Evolutionary conservation across 1,140 invertebrate genomes (phyloP), one percentile per base, ranked within the genome.

Genomic region (Pseudomyrmex gracilis): DNA sequence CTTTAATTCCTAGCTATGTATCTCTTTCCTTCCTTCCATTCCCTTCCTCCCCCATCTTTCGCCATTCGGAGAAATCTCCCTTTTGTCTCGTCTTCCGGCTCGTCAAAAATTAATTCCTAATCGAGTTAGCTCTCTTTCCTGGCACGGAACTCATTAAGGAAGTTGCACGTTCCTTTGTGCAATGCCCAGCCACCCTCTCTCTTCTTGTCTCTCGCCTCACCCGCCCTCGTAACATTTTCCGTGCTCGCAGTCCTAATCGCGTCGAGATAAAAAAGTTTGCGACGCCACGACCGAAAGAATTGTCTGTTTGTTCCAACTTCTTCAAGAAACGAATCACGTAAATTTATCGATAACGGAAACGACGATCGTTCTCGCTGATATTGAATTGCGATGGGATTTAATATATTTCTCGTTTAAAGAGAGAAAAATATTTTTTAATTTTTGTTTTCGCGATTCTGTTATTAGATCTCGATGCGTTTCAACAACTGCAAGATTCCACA

Each of bases 101-200:
- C 73, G 76, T 80, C 66, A 80, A 80, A 78, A 80, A 80, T 80
- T 80, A 80, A 80, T 80, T 80, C 76, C 76, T 80, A 80, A 80
- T 80, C 76, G 76, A 80, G 55, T 80, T 80, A 71, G 66, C 43
- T 70, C 20, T 70, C 34, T 47, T 83, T 78, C 82, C 20, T 4
- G 49, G 43, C 66, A 43, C 71, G 49, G 73, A 83, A 83, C 82
- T 83, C 61, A 73, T 83, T 76, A 77, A 83, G 61, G 76, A 80
- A 80, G 66, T 80, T 80, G 66, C 66, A 15, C 20, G 17, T 15
- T 63, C 51, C 82, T 76, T 83, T 83, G 60, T 76, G 8, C 82
- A 22, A 77, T n/a, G 57, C n/a, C 12, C 47, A 13, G 13, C 45
- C 49, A 76, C 71, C 7, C 49, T 20, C 22, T 3, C 53, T n/a